These are phyloP conservation scores for Cloeon dipterum DNA, from an alignment of 2,888 invertebrate genomes.

Conservation along the genomic window DNA sequence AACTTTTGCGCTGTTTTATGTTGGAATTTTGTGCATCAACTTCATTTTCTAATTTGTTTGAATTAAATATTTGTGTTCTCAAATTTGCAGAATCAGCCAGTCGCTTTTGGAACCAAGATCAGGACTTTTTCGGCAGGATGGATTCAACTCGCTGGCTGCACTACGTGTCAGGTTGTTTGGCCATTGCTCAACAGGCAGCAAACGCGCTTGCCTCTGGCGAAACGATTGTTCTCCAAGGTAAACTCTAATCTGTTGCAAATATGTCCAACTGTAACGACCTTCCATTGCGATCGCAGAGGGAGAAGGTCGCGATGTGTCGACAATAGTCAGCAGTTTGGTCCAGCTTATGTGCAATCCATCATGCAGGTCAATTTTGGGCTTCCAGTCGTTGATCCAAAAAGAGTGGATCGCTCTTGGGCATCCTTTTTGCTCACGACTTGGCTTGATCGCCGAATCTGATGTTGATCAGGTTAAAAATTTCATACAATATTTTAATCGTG, in stretches of 20 bases:
- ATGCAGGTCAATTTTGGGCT: slow-evolving; percentile 61
- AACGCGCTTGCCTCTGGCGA: slow-evolving; percentile 32
- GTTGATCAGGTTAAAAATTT: slow-evolving; percentile 10
- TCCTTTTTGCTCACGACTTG: slow-evolving; percentile 41
- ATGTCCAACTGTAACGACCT: slow-evolving; percentile 1
- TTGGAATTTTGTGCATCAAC: slow-evolving; percentile 1
- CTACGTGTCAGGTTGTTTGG: slow-evolving; percentile 52
- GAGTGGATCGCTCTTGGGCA: slow-evolving; percentile 90
- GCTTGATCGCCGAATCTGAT: slow-evolving; percentile 12
- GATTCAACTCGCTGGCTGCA: slow-evolving; percentile 73
- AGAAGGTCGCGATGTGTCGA: slow-evolving; percentile 70
- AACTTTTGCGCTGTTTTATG: background rate
- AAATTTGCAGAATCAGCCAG: slow-evolving; percentile 20
- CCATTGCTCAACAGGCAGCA: slow-evolving; percentile 49
- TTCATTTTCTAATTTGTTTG: background rate
- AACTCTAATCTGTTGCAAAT: slow-evolving; percentile 2
- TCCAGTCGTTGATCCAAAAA: slow-evolving; percentile 77
- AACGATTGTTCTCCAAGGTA: slow-evolving; percentile 73
- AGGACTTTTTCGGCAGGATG: slow-evolving; percentile 50
- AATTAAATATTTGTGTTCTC: too few species aligned
- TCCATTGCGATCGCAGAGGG: slow-evolving; percentile 26
- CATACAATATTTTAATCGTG: background rate
- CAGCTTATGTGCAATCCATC: slow-evolving; percentile 71
- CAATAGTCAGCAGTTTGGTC: slow-evolving; percentile 63
- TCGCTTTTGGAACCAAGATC: slow-evolving; percentile 45